These are phyloP conservation scores for Mastacembelus armatus DNA, from an alignment of 2,797 vertebrate genomes.

Conservation along the genomic window DNA sequence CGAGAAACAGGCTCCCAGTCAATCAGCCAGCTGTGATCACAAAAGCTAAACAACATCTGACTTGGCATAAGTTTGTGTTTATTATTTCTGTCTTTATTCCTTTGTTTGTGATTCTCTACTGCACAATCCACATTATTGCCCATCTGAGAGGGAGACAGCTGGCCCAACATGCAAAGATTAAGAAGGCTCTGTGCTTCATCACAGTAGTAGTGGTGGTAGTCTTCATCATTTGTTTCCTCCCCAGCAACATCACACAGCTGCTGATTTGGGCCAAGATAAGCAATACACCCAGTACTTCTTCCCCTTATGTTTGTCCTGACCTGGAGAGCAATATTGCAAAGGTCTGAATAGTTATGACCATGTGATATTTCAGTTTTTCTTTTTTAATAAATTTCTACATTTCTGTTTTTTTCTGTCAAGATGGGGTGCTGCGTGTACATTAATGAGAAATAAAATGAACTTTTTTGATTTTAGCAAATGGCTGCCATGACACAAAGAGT, in stretches of 20 bases:
- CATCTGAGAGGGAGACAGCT: conserved; percentile 71
- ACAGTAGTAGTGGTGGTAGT: conserved; percentile 53
- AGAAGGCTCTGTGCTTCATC: conserved; percentile 69
- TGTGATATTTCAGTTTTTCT: too few species aligned
- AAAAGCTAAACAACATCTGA: neutral
- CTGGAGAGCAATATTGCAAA: conserved; percentile 10
- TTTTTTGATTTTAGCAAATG: too few species aligned
- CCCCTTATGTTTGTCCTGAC: conserved; percentile 37
- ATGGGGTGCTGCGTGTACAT: too few species aligned
- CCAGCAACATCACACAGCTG: conserved; percentile 71
- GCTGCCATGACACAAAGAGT: too few species aligned
- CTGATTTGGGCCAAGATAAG: conserved; percentile 59
- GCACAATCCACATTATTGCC: conserved; percentile 67
- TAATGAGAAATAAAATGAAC: too few species aligned
- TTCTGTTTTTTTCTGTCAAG: too few species aligned
- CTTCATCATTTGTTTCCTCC: conserved; percentile 83
- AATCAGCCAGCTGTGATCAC: conserved; percentile 60
- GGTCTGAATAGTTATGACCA: too few species aligned
- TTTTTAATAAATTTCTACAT: too few species aligned
- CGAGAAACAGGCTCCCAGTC: conserved; percentile 58
- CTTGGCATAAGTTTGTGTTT: conserved; percentile 75
- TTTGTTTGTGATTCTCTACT: conserved; percentile 78
- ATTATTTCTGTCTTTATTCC: conserved; percentile 77
- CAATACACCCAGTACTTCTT: rapidly evolving
- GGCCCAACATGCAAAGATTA: conserved; percentile 67